Evolutionary conservation across 1,140 invertebrate genomes (phyloP), one percentile per base, ranked within the genome.

Genomic region (Oscheius sp.): DNA sequence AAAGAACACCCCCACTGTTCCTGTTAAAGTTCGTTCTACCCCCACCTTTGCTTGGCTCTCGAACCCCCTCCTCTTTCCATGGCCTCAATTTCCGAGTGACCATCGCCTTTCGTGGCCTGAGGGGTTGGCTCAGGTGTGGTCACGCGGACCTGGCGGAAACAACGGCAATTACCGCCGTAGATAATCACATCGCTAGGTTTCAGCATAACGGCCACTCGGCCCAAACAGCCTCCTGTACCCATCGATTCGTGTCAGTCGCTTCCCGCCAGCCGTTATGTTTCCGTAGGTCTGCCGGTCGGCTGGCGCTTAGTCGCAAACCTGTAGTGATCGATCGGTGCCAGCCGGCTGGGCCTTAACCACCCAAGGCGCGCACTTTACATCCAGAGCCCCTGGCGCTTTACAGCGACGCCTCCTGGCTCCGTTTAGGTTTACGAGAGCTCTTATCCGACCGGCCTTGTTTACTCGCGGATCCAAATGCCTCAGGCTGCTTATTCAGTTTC

Each of bases 391-490:
- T 26, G 15, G 7, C 28, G 7, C 28, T 15, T 55, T 55, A 55
- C 49, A 55, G n/a, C 49, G 4, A 7, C 7, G 7, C 49, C 49
- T 55, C 49, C 7, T 55, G 49, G 49, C 49, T 55, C 49, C 49
- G 49, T 55, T 55, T 55, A 55, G 49, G 49, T 55, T 55, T 55
- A 55, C 49, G 49, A 55, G 49, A 55, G 49, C 49, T 23, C 49
- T 23, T 42, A 42, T 10, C n/a, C n/a, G n/a, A n/a, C n/a, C n/a
- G n/a, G n/a, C n/a, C n/a, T n/a, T n/a, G n/a, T n/a, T n/a, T n/a
- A n/a, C n/a, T n/a, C n/a, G n/a, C n/a, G n/a, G n/a, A n/a, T n/a
- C n/a, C n/a, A n/a, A n/a, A n/a, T n/a, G n/a, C n/a, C n/a, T n/a
- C n/a, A n/a, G n/a, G n/a, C n/a, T n/a, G n/a, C n/a, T n/a, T n/a